phyloP scores from a whole-genome alignment of 2,888 invertebrate species.

The Cephalotes varians region DNA sequence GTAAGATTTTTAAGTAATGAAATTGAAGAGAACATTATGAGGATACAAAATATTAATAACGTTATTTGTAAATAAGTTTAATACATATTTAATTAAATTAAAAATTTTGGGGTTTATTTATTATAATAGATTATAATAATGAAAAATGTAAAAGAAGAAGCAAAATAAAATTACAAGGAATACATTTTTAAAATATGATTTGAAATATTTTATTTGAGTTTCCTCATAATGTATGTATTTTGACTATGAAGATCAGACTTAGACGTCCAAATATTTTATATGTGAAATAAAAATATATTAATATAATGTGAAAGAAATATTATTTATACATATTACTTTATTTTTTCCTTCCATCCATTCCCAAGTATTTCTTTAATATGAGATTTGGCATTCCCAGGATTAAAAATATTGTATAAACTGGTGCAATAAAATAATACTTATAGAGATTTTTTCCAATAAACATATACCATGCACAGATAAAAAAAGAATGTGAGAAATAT shows the following conservation, averaged over 20 bases:
- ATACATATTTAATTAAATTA: constrained; percentile 13
- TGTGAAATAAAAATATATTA: not conserved
- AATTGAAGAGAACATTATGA: not conserved
- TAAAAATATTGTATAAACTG: not conserved
- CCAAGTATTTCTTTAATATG: not conserved
- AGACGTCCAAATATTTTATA: not conserved
- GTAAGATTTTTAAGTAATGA: constrained; percentile 10
- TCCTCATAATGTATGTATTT: not conserved
- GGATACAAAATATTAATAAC: not conserved
- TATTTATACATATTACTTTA: not conserved
- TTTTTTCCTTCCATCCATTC: too few relatives aligned
- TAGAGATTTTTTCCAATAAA: not conserved
- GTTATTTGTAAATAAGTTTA: not conserved
- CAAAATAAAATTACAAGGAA: not conserved
- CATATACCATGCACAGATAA: not conserved
- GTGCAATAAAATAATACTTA: not conserved
- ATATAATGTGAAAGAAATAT: not conserved
- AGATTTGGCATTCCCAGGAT: not conserved
- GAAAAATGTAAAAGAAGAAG: too few relatives aligned
- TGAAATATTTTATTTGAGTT: not conserved
- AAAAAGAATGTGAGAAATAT: not conserved
- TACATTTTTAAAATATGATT: not conserved
- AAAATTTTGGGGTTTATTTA: not conserved
- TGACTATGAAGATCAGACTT: too few relatives aligned
- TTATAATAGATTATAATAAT: not conserved